Conservation (phyloP, 1,140 invertebrate species). For the Periplaneta americana region DNA sequence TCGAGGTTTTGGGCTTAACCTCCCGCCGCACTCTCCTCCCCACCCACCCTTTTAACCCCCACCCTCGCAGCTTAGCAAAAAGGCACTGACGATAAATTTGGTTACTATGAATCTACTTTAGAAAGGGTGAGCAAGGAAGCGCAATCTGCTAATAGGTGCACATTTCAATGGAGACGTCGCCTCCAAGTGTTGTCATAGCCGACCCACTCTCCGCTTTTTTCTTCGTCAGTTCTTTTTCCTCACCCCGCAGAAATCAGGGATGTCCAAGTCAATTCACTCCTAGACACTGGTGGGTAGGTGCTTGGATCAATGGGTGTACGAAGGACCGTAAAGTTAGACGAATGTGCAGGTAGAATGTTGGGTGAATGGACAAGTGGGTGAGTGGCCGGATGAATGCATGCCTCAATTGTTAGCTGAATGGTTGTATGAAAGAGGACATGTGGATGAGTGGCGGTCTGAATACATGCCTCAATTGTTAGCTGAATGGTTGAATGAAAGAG, state of each 20-base stretch:
- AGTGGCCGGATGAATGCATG: too few relatives aligned
- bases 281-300: too few relatives aligned
- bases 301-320: too few relatives aligned
- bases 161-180: neutral
- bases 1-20: conserved; percentile 11
- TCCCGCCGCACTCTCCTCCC: neutral
- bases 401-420: too few relatives aligned
- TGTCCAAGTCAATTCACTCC: too few relatives aligned
- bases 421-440: too few relatives aligned
- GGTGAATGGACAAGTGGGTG: too few relatives aligned
- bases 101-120: conserved; percentile 1
- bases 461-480: too few relatives aligned
- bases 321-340: too few relatives aligned
- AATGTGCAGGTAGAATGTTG: too few relatives aligned
- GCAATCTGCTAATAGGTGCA: conserved; percentile 8
- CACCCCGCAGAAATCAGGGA: neutral
- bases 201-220: neutral
- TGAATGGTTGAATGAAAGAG: too few relatives aligned
- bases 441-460: too few relatives aligned
- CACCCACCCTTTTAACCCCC: neutral
- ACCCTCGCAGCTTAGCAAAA: neutral
- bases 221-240: neutral
- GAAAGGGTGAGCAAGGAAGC: neutral
- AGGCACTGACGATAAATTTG: conserved; percentile 2
- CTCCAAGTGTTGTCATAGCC: neutral